A percentile compares a stretch with the other conserved stretches of the same genome.
These are phyloP conservation scores for Neoscelio sp. DNA, from an alignment of 2,888 invertebrate species.

Conservation along the genomic window DNA sequence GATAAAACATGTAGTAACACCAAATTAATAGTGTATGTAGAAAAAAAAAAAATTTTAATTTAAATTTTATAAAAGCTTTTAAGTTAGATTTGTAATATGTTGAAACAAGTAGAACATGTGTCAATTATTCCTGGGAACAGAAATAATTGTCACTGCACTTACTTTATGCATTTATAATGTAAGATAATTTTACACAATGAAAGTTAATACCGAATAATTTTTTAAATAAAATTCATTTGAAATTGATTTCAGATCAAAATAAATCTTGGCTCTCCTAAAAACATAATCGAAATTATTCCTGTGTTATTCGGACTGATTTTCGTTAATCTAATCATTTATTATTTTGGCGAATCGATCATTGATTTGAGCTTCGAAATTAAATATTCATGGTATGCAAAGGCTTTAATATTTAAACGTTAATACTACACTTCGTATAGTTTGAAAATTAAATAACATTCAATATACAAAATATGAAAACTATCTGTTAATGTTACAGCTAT, in stretches of 20 bases:
- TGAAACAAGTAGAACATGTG: too few species aligned
- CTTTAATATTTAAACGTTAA: too few species aligned
- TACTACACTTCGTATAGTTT: too few species aligned
- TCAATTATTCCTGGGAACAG: slow-evolving; percentile 25
- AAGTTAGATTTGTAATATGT: too few species aligned
- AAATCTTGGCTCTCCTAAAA: slow-evolving; percentile 8
- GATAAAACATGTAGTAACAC: too few species aligned
- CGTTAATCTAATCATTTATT: background rate
- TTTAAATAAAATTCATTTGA: background rate
- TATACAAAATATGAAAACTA: too few species aligned
- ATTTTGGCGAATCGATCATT: slow-evolving; percentile 12
- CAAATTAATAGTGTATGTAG: too few species aligned
- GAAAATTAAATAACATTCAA: too few species aligned
- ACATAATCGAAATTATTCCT: slow-evolving; percentile 14
- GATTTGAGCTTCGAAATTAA: slow-evolving; percentile 3
- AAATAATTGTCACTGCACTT: slow-evolving; percentile 12
- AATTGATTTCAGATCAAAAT: slow-evolving; percentile 15
- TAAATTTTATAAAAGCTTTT: background rate
- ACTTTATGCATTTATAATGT: slow-evolving; percentile 31
- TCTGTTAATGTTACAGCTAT: too few species aligned
- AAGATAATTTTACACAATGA: background rate
- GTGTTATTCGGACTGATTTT: slow-evolving; percentile 17
- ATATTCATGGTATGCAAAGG: slow-evolving; percentile 4
- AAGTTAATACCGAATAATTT: background rate
- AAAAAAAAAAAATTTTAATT: too few species aligned